Evolutionary conservation across 2,888 invertebrate genomes (phyloP).

Genomic region (Scaptomyza cyrtandrae): DNA sequence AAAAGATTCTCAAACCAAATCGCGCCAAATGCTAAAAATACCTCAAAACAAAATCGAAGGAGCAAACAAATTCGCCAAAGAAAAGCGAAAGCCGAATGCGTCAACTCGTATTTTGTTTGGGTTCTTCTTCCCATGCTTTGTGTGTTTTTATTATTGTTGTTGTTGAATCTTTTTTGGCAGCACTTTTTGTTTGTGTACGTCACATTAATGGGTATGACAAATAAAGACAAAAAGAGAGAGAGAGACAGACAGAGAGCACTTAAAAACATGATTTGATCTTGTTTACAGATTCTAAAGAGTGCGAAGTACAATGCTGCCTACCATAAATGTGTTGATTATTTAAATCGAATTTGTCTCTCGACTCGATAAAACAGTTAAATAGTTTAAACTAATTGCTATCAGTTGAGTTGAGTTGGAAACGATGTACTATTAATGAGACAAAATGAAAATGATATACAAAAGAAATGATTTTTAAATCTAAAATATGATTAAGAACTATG

Average conservation of each 20-base stretch:
- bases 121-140: slow-evolving; percentile 1
- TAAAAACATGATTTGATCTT: slow-evolving; percentile 13
- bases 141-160: no score
- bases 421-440: no score
- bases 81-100: slow-evolving; percentile 51
- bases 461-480: no score
- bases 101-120: slow-evolving; percentile 22
- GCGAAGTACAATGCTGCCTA: slow-evolving; percentile 36
- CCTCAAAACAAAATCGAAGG: slow-evolving; percentile 26
- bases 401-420: no score
- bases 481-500: neutral
- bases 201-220: slow-evolving; percentile 5
- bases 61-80: slow-evolving; percentile 17
- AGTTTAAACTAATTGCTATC: neutral
- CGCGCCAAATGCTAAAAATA: slow-evolving; percentile 43
- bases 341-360: neutral
- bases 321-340: slow-evolving; percentile 1
- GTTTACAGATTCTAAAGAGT: slow-evolving; percentile 9
- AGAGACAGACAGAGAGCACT: neutral
- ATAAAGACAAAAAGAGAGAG: neutral
- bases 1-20: slow-evolving; percentile 14
- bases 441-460: no score
- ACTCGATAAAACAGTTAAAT: neutral
- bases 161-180: slow-evolving; percentile 14
- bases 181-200: slow-evolving; percentile 5